Evolutionary conservation across 2,113 vertebrate genomes (phyloP).

Genomic region (Maccullochella peelii): DNA sequence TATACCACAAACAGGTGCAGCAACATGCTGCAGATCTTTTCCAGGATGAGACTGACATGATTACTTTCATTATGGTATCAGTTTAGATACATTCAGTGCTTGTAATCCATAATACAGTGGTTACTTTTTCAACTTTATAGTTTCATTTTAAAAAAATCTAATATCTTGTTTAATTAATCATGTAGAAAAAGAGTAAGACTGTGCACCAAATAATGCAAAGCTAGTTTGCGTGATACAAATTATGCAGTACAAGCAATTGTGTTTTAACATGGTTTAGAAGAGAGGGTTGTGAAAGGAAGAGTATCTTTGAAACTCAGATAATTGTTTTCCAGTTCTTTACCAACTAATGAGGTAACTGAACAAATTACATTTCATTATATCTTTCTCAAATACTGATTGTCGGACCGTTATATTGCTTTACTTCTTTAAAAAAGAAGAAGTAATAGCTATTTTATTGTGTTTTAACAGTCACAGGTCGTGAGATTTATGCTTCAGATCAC

Average conservation of each 20-base stretch:
- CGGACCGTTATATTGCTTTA: not conserved
- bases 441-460: not conserved
- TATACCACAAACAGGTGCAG: not conserved
- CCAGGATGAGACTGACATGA: not conserved
- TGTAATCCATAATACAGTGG: not conserved
- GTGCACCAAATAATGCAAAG: not conserved
- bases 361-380: not conserved
- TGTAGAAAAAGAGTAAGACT: not conserved
- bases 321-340: not conserved
- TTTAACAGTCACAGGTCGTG: not conserved
- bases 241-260: not conserved
- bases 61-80: not conserved
- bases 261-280: not conserved
- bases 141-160: not conserved
- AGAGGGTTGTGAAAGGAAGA: not conserved
- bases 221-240: not conserved
- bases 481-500: not conserved
- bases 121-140: not conserved
- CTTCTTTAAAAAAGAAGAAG: too few species aligned
- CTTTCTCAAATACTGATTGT: not conserved
- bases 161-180: not conserved
- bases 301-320: not conserved
- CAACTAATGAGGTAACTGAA: not conserved
- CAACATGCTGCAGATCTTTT: not conserved
- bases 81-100: not conserved